Percentiles rank a stretch among this genome's conserved stretches.
These are phyloP conservation scores for Corythornis madagascariensis DNA, from an alignment of 2,113 vertebrate species.

Conservation along the genomic window DNA sequence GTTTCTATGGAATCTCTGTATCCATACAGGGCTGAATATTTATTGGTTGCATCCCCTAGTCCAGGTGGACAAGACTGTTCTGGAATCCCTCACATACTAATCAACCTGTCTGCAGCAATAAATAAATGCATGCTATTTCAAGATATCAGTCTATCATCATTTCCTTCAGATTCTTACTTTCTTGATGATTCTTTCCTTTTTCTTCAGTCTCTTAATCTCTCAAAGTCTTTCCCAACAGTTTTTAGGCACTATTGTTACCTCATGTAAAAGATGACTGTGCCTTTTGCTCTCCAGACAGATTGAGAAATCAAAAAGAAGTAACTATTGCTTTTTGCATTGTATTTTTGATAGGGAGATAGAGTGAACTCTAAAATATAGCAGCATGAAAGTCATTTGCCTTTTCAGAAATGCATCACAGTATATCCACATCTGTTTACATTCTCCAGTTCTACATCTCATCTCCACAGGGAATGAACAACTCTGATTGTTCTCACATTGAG, in stretches of 20 bases:
- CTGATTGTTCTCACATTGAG: background rate
- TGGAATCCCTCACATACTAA: background rate
- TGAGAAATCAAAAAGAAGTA: constrained; percentile 48
- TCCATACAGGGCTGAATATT: background rate
- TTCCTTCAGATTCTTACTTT: background rate
- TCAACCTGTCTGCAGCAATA: constrained; percentile 1
- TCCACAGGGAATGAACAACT: constrained; percentile 18
- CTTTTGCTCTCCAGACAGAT: constrained; percentile 28
- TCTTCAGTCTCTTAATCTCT: background rate
- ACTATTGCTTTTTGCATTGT: background rate
- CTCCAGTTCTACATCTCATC: constrained; percentile 30
- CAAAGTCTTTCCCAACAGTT: background rate
- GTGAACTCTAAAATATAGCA: constrained; percentile 28
- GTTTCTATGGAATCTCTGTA: background rate
- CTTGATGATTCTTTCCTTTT: background rate
- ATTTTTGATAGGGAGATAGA: constrained; percentile 40
- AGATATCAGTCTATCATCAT: background rate
- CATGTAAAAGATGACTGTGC: background rate
- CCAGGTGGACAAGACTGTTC: background rate
- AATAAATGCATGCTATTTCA: background rate
- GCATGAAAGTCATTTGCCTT: background rate
- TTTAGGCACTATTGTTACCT: background rate
- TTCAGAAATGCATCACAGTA: constrained; percentile 47
- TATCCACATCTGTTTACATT: constrained; percentile 59
- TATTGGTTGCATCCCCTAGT: background rate